phyloP scores from a whole-genome alignment of 2,888 invertebrate genomes.

The Timandra comae region DNA sequence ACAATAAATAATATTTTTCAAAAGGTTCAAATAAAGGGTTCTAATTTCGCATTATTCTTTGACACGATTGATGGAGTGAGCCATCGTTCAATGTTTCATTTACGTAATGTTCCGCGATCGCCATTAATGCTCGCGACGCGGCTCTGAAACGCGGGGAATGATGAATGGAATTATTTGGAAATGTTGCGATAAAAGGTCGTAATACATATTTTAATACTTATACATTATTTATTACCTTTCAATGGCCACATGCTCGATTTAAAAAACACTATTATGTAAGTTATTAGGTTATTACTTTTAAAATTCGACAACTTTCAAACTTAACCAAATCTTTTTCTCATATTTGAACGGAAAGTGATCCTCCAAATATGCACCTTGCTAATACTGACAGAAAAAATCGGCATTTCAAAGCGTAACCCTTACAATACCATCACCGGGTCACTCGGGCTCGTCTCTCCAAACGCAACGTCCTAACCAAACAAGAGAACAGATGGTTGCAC shows the following conservation, averaged over 20 bases:
- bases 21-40: slow-evolving; percentile 43
- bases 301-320: too few relatives aligned
- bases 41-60: slow-evolving; percentile 38
- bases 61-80: slow-evolving; percentile 31
- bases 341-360: too few relatives aligned
- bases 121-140: slow-evolving; percentile 2
- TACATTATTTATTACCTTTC: neutral
- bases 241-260: too few relatives aligned
- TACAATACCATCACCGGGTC: slow-evolving; percentile 42
- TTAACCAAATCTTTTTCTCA: too few relatives aligned
- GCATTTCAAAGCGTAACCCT: slow-evolving; percentile 55
- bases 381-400: slow-evolving; percentile 29
- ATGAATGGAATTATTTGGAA: slow-evolving; percentile 18
- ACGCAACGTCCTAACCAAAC: slow-evolving; percentile 64
- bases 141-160: slow-evolving; percentile 20
- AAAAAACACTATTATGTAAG: too few relatives aligned
- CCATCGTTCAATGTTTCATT: slow-evolving; percentile 26
- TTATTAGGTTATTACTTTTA: too few relatives aligned
- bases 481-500: slow-evolving; percentile 63
- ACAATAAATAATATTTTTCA: slow-evolving; percentile 31
- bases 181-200: too few relatives aligned
- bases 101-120: slow-evolving; percentile 19
- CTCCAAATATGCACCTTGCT: slow-evolving; percentile 20
- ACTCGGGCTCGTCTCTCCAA: slow-evolving; percentile 34
- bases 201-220: slow-evolving; percentile 8